phyloP scores from a whole-genome alignment of 2,113 vertebrate species.

The Irena cyanogastra region DNA sequence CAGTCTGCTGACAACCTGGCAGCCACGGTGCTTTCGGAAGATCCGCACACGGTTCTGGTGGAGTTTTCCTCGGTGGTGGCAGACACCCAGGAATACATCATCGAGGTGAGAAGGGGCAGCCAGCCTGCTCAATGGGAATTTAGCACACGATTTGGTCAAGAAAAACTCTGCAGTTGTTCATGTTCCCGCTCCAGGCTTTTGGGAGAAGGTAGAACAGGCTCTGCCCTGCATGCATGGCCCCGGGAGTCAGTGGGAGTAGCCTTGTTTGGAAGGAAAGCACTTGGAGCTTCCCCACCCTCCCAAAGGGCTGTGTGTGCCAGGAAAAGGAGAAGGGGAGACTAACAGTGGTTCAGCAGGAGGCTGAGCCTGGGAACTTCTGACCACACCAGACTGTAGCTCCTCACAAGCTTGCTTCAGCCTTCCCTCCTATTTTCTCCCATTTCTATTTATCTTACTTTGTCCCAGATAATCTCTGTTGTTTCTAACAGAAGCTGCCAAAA shows the following conservation, averaged over 20 bases:
- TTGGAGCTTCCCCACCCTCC: not conserved
- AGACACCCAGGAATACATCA: constrained; percentile 97
- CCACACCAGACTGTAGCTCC: not conserved
- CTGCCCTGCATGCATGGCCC: not conserved
- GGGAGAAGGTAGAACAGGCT: not conserved
- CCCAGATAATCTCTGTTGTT: not conserved
- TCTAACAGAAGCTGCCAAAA: not conserved
- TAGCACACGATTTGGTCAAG: fast-evolving
- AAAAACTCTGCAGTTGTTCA: not conserved
- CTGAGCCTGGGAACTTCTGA: not conserved
- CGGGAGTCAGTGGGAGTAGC: not conserved
- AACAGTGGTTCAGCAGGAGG: not conserved
- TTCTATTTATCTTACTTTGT: not conserved
- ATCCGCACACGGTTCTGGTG: constrained; percentile 90
- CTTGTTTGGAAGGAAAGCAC: not conserved
- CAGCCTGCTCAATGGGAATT: not conserved
- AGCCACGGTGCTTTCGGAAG: constrained; percentile 81
- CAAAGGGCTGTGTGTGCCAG: not conserved
- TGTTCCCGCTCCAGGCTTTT: not conserved
- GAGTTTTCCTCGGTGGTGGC: constrained; percentile 97
- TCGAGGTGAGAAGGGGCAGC: constrained; percentile 77
- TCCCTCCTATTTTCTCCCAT: not conserved
- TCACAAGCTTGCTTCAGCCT: not conserved
- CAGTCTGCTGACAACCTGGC: constrained; percentile 70
- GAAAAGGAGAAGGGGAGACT: not conserved